Percentiles rank a stretch among this genome's conserved stretches.
Evolutionary conservation across 2,797 vertebrate genomes (phyloP).

Genomic region (Rhabdomys pumilio): DNA sequence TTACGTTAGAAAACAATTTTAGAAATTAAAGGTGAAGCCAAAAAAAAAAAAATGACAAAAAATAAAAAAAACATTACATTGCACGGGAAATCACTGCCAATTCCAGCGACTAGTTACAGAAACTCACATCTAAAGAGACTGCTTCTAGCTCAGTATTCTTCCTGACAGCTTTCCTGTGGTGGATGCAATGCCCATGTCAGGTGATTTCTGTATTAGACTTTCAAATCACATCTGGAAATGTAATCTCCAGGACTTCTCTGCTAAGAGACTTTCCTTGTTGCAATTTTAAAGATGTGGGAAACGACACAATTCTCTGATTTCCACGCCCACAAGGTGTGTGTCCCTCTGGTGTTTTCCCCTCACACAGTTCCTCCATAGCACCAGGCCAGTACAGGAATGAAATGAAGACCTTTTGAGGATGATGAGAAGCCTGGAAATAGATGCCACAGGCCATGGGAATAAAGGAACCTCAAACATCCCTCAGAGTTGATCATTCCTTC

Average conservation of each 20-base stretch:
- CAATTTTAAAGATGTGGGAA: constrained; percentile 57
- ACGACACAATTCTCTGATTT: constrained; percentile 39
- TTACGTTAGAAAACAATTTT: constrained; percentile 22
- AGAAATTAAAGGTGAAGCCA: constrained; percentile 74
- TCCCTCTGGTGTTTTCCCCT: background rate
- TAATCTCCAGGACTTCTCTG: constrained; percentile 33
- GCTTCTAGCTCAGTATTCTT: constrained; percentile 8
- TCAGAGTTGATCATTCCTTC: constrained; percentile 17
- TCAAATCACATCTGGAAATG: constrained; percentile 69
- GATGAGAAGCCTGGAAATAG: constrained; percentile 37
- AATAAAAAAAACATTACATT: background rate
- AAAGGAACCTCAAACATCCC: background rate
- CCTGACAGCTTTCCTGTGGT: constrained; percentile 35
- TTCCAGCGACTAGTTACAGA: constrained; percentile 25
- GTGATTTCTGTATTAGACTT: constrained; percentile 70
- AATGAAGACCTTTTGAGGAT: constrained; percentile 8
- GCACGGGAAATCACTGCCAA: constrained; percentile 45
- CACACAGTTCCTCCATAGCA: background rate
- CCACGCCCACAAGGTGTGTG: background rate
- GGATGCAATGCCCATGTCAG: constrained; percentile 12
- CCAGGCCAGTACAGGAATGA: background rate
- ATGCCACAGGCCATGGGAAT: constrained; percentile 57
- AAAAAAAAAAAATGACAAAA: background rate
- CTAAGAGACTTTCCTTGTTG: constrained; percentile 40
- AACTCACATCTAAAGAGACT: constrained; percentile 32